Percentiles rank a stretch among this genome's conserved stretches.
These are phyloP conservation scores for Adrianichthys oophorus DNA, from an alignment of 2,797 vertebrate species.

Conservation along the genomic window DNA sequence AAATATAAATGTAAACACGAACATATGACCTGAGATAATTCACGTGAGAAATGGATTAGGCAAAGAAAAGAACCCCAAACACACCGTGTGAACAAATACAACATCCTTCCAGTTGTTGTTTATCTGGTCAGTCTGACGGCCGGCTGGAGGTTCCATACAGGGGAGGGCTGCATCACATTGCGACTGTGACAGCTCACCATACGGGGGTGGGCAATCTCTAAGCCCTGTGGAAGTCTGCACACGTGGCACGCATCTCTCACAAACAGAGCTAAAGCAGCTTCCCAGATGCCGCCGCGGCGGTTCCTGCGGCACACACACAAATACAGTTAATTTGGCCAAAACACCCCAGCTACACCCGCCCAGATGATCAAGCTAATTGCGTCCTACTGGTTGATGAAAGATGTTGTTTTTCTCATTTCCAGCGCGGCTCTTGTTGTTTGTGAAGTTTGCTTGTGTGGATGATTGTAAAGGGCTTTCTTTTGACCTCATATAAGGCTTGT, in stretches of 20 bases:
- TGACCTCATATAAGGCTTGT: conserved; percentile 14
- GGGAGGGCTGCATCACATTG: conserved; percentile 47
- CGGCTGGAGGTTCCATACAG: conserved; percentile 56
- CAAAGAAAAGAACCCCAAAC: conserved; percentile 2
- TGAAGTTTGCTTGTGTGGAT: conserved; percentile 12
- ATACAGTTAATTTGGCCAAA: conserved; percentile 51
- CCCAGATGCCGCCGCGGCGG: conserved; percentile 73
- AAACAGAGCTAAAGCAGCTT: conserved; percentile 65
- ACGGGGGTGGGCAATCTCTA: conserved; percentile 66
- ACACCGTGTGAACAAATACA: conserved; percentile 4
- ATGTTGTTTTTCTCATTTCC: conserved; percentile 46
- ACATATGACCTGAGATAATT: conserved; percentile 41
- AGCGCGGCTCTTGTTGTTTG: conserved; percentile 31
- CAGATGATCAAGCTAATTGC: conserved; percentile 68
- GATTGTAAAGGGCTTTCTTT: conserved; percentile 21
- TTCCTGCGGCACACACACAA: conserved; percentile 14
- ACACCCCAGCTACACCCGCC: conserved; percentile 43
- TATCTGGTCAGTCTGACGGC: conserved; percentile 55
- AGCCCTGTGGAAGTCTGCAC: conserved; percentile 69
- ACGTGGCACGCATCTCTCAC: conserved; percentile 64
- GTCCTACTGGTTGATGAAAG: conserved; percentile 47
- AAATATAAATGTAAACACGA: conserved; percentile 28
- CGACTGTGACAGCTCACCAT: conserved; percentile 69
- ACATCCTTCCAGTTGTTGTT: conserved; percentile 74
- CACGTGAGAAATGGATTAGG: conserved; percentile 42